phyloP scores from a whole-genome alignment of 2,888 invertebrate genomes.

The Drosophila dives region DNA sequence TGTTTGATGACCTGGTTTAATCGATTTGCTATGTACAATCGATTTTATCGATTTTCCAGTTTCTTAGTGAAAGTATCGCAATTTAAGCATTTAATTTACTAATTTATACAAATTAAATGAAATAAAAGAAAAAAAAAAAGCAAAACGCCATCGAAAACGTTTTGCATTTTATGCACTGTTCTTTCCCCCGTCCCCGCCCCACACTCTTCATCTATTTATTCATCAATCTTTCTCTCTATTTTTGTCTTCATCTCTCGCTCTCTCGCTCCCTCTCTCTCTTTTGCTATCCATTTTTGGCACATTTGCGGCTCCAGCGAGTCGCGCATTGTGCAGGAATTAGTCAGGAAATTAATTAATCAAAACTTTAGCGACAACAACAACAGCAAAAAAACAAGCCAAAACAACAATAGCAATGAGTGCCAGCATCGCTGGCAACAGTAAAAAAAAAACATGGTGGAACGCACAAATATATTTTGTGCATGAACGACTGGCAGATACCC shows the following conservation, averaged over 20 bases:
- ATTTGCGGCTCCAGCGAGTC: constrained; percentile 75
- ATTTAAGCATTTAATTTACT: not conserved
- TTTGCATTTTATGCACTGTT: constrained; percentile 41
- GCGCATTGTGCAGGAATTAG: constrained; percentile 76
- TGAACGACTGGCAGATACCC: constrained; percentile 9
- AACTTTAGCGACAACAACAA: constrained; percentile 62
- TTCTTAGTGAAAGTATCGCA: not conserved
- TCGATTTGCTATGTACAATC: not conserved
- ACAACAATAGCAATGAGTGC: constrained; percentile 32
- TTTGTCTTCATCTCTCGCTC: not conserved
- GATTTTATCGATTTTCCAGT: not conserved
- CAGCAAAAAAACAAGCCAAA: constrained; percentile 21
- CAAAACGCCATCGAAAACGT: constrained; percentile 36
- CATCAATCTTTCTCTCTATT: not conserved
- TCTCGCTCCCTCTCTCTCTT: not conserved
- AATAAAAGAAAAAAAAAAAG: constrained; percentile 26
- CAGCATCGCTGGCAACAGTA: constrained; percentile 42
- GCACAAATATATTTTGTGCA: not conserved
- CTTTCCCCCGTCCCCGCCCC: not conserved
- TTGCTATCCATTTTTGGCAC: constrained; percentile 55
- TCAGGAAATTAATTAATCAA: constrained; percentile 80
- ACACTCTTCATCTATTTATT: not conserved
- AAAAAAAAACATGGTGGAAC: constrained; percentile 16
- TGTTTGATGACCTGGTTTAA: not conserved
- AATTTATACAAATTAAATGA: not conserved